Base-by-base conservation (phyloP, 2,888 invertebrate species). In the Polylopha cassiicola region DNA sequence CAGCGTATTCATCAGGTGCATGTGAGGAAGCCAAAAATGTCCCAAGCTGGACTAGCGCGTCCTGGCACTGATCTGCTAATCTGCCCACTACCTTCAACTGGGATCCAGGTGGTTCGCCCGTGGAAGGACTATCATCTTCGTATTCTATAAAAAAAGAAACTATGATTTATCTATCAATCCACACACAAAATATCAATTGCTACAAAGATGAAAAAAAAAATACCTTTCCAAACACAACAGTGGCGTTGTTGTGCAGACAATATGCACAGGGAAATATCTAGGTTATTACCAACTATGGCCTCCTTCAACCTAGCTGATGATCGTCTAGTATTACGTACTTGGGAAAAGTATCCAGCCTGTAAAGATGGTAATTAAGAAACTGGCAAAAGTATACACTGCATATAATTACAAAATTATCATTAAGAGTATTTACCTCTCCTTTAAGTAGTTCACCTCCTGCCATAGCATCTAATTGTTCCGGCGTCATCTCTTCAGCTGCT, bases 201-300 rank as follows among this genome's bases (percentile, higher is more conserved):
- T 28, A 15, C 11, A 34, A 4, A 4, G 4, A 5, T 23, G 4
- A 5, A 4, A 8, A 4, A 23, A n/a, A 14, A 6, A 28, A 46
- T 92, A 99, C 57, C 84, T 76, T 81, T 84, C 85, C 85, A 85
- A 37, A 99, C 93, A 41, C 99, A 97, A 61, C 96, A 96, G 69
- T 97, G 95, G 47, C 98, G 91, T 72, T 99, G 99, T 71, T 99
- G 99, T 0, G 98, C 97, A 87, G 99, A 95, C 43, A 99, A 75
- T 46, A 99, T 89, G 68, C 98, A 98, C 29, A 99, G 84, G 0
- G 98, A 92, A 16, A 97, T 94, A 9, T 98, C 97, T 43, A 99
- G 87, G 77, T 98, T 95, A 60, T 97, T 94, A 4, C 97, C 95
- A 4, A 96, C 89, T 51, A 99, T 89, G 0, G 98, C 95, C 66